Percentiles rank a stretch among this genome's conserved stretches.
phyloP scores from a whole-genome alignment of 64 coral and sea anemone species.

The Hydrozoanthus tunicans region DNA sequence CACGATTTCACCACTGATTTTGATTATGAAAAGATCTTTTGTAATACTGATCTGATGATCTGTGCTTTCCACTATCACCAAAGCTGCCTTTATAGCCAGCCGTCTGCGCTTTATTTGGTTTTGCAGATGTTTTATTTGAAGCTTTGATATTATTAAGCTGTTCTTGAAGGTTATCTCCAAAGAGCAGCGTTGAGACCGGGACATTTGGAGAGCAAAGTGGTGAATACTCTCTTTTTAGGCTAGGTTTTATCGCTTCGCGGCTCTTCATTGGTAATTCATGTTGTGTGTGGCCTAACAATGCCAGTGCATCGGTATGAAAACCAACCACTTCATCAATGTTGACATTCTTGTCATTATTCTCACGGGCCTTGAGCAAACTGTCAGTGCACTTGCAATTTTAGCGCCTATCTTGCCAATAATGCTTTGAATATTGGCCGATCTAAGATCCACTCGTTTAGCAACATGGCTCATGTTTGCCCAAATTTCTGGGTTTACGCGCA shows the following conservation, averaged over 20 bases:
- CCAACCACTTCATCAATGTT: constrained; percentile 55
- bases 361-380: constrained; percentile 23
- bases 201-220: constrained; percentile 50
- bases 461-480: constrained; percentile 46
- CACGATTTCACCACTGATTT: neutral
- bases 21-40: neutral
- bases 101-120: neutral
- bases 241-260: constrained; percentile 61
- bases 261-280: constrained; percentile 55
- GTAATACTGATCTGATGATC: neutral
- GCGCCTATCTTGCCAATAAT: constrained; percentile 44
- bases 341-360: constrained; percentile 29
- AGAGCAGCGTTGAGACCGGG: constrained; percentile 28
- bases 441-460: neutral
- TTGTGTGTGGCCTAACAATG: constrained; percentile 58
- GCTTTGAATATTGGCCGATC: constrained; percentile 23
- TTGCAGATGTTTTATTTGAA: neutral
- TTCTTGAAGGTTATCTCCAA: constrained; percentile 47
- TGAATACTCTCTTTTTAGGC: constrained; percentile 66
- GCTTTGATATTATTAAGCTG: neutral
- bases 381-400: constrained; percentile 55
- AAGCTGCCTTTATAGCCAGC: neutral
- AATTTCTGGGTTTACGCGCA: constrained; percentile 48
- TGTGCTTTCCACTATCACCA: neutral
- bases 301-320: constrained; percentile 48